Percentiles rank a stretch among this genome's conserved stretches.
phyloP scores from a whole-genome alignment of 2,888 invertebrate species.

The Malthinus seriepunctatus region DNA sequence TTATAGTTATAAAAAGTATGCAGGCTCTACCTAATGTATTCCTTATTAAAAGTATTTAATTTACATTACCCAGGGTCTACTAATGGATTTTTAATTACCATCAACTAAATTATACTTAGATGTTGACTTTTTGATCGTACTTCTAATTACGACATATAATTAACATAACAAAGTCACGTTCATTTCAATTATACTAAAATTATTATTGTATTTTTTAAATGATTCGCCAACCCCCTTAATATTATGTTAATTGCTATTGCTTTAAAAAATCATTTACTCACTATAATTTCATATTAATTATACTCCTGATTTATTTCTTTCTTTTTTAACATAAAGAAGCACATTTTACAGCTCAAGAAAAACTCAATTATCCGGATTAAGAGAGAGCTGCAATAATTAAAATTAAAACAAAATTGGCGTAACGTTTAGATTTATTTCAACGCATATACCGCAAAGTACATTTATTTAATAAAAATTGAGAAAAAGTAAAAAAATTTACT shows the following conservation, averaged over 20 bases:
- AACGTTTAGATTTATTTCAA: too few relatives aligned
- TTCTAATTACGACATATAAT: slow-evolving; percentile 51
- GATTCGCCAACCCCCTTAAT: slow-evolving; percentile 16
- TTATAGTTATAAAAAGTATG: slow-evolving; percentile 29
- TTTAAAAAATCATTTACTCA: slow-evolving; percentile 3
- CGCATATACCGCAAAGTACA: too few relatives aligned
- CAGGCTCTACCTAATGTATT: slow-evolving; percentile 38
- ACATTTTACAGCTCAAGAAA: too few relatives aligned
- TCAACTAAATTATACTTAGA: slow-evolving; percentile 51
- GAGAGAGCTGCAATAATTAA: not conserved
- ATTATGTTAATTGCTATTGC: slow-evolving; percentile 2
- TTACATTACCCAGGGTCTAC: slow-evolving; percentile 50
- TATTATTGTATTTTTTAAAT: slow-evolving; percentile 40
- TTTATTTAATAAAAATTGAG: too few relatives aligned
- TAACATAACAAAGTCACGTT: slow-evolving; percentile 51
- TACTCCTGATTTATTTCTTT: too few relatives aligned
- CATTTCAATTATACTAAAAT: slow-evolving; percentile 52
- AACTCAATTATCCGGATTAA: not conserved
- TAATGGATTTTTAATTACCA: slow-evolving; percentile 56
- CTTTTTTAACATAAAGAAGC: too few relatives aligned
- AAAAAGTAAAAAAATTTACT: too few relatives aligned
- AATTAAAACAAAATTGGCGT: slow-evolving; percentile 15
- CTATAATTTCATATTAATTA: not conserved
- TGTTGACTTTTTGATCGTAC: slow-evolving; percentile 50
- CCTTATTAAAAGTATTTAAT: slow-evolving; percentile 51